Evolutionary conservation across 2,113 vertebrate species (phyloP), one percentile per base, ranked within the genome.

Genomic region (Ammodytes marinus): DNA sequence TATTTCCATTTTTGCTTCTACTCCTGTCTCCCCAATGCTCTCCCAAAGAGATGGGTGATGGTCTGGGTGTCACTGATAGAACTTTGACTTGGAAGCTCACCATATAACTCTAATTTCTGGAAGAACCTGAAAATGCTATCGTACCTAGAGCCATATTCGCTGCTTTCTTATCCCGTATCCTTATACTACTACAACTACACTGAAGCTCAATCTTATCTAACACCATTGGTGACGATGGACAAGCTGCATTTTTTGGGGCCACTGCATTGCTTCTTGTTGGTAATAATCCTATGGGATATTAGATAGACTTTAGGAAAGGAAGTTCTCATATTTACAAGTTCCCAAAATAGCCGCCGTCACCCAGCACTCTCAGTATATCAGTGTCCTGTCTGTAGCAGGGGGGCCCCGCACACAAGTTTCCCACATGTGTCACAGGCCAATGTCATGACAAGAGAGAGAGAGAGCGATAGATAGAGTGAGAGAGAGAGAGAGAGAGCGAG

Each of bases 241-340:
- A 15, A 5, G n/a, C 68, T 50, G 42, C 4, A 47, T 63, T 85
- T 81, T 55, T 35, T 27, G 27, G 27, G 27, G 52, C 70, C 67
- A 50, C 66, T 73, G 19, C 61, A 40, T 74, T 69, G 55, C 75
- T 46, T 82, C 67, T 71, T 78, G 86, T 86, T 77, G 80, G 80
- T 81, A 75, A 88, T 85, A 90, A 89, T 92, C 83, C 87, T 76
- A 65, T 45, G 76, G 81, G 90, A 89, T 85, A 89, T 88, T 82
- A 87, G 90, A 94, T 89, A 84, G 63, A 77, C 88, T 91, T 93
- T 84, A 84, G 88, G 74, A 89, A 90, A 95, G 93, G 94, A 95
- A 95, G 93, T 94, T 94, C 91, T 93, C 93, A 90, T 94, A 94
- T 95, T 95, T 94, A 94, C 92, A 90, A 88, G 90, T 76, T 91